Evolutionary conservation across 2,888 invertebrate species (phyloP), one percentile per base, ranked within the genome.

Genomic region (Biston betularia): DNA sequence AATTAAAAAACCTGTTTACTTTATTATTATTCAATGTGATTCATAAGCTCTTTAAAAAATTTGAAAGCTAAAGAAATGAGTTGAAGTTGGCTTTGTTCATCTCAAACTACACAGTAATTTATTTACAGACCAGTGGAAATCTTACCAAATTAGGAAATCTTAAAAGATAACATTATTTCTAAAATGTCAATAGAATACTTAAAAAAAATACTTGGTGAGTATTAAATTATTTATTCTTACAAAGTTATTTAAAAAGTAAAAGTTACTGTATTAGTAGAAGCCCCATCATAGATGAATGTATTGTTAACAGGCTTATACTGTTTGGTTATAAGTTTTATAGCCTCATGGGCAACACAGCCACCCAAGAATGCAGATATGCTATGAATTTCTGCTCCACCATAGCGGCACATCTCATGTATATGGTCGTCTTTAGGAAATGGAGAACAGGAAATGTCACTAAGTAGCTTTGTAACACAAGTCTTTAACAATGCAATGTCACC

Each of bases 301-400:
- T 99, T 99, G 89, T 99, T 96, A 64, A 99, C 95, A 45, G 99
- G 99, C 81, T 98, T 97, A 89, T 98, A 99, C 93, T 99, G 99
- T 81, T 96, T 96, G 3, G 99, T 99, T n/a, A 54, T n/a, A 11
- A 99, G 94, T 94, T 99, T 99, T 73, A 99, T 98, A 6, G 96
- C 96, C 94, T 99, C 99, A 83, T 99, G 99, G 8, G 99, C 99
- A 35, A 97, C 97, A 85, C 98, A 97, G 5, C 99, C 99, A 71
- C 96, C 97, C 74, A 99, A 93, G 84, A 97, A 98, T 7, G 99
- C 97, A 11, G 99, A 98, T 11, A 99, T 96, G 40, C 98, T 97
- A 88, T 99, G 99, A 68, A 99, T 93, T 89, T 99, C 99, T 10
- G 97, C 96, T 10, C 98, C 99, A 11, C 99, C 99, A 89, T 98